Evolutionary conservation across 2,797 vertebrate genomes (phyloP), one percentile per base, ranked within the genome.

Genomic region (Argya squamiceps): DNA sequence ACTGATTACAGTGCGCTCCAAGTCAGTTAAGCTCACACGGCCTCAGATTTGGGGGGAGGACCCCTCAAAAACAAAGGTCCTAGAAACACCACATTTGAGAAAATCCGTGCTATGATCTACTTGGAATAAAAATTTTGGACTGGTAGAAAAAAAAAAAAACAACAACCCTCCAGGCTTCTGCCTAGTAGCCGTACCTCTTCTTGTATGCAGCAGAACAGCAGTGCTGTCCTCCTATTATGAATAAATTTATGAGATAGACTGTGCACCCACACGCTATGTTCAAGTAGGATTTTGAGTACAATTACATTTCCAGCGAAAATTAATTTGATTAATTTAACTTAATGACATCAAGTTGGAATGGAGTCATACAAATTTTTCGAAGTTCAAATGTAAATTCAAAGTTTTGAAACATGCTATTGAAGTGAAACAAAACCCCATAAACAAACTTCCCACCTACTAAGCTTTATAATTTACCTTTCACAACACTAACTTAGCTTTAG

Each of bases 21-120:
- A 32, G 29, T 34, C n/a, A 52, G 16, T n/a, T 87, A 55, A 55
- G 15, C 20, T 71, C 39, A 67, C 7, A 2, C 0, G 0, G 24
- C 50, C 32, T 85, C 52, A 64, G 24, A 74, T 47, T 3, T 32
- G 52, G 9, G 5, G 9, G 4, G 4, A 69, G 8, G 4, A 59
- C 34, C 3, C 20, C 52, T 65, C n/a, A 84, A 76, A 76, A 88
- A 92, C 30, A 81, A 75, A 93, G 73, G 52, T 20, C 41, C 44
- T 58, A 43, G 6, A 22, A 89, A 60, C 22, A 36, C 9, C 16
- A 56, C 27, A 50, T 44, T 41, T 23, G 5, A 85, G 75, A 74
- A 91, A 88, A 74, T n/a, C 52, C 65, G 12, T 63, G 23, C 21
- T 37, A 36, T 5, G 4, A 82, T 63, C 24, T 39, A 49, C 32